Evolutionary conservation across 2,888 invertebrate species (phyloP), one percentile per base, ranked within the genome.

Genomic region (Phengaris arion): DNA sequence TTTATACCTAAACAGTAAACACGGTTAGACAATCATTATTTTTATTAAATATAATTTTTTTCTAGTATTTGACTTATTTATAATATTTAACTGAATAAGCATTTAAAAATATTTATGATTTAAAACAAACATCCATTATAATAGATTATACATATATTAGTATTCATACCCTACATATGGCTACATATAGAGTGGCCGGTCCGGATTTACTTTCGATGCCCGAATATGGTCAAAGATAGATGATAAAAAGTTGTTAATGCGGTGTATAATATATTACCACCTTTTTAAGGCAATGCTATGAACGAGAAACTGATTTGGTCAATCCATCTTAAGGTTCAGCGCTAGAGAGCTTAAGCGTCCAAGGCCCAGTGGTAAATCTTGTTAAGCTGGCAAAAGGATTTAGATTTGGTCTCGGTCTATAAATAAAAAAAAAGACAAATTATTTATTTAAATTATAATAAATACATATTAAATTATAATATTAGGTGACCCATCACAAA

Each of bases 131-230:
- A 64, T 12, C 35, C 45, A 35, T 64, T 35, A 52, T 52, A 35
- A 64, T 64, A 35, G 3, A 4, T 35, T 35, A 35, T 35, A 22
- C 22, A 22, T 64, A 45, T 12, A 45, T 15, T 64, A 35, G 35
- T 64, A 64, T 12, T 35, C 64, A 35, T 22, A 10, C 22, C 2
- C 8, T 13, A n/a, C 15, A 64, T 64, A 64, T 64, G 64, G 64
- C 64, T 64, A 52, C 10, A 52, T 52, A 52, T 52, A 6, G 35
- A 64, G 35, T 45, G 35, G 22, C 10, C 1, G 10, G 35, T 64
- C 64, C 64, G 64, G 64, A 64, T 64, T 64, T 64, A 64, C 64
- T 64, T 64, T 64, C 35, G 35, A 64, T 13, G 64, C 35, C 64
- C 64, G 35, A 64, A 64, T 64, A 64, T 64, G 35, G 64, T 6